Evolutionary conservation across 2,113 vertebrate species (phyloP).

Genomic region (Okapia johnstoni): DNA sequence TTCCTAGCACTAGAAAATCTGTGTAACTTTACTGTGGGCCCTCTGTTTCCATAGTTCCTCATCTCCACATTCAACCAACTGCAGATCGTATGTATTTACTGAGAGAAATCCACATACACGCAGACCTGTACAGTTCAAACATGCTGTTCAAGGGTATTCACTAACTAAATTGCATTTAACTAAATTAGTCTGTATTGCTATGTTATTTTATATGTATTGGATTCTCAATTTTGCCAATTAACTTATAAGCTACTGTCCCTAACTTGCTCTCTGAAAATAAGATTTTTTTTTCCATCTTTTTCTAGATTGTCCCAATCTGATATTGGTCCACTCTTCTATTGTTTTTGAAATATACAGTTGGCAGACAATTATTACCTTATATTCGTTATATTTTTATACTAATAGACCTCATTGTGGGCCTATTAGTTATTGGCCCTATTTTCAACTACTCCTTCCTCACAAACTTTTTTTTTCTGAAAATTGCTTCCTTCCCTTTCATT

Average conservation of each 20-base stretch:
- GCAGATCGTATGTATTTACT: not conserved
- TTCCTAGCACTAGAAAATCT: not conserved
- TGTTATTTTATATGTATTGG: not conserved
- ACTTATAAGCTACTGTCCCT: not conserved
- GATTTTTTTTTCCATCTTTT: not conserved
- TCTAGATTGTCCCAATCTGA: not conserved
- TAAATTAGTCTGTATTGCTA: not conserved
- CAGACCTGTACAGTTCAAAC: not conserved
- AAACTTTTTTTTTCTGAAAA: not conserved
- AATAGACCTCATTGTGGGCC: not conserved
- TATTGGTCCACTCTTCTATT: not conserved
- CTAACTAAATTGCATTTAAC: not conserved
- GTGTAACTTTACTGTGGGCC: not conserved
- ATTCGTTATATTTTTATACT: not conserved
- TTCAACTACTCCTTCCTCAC: not conserved
- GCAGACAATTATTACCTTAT: not conserved
- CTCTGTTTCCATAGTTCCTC: not conserved
- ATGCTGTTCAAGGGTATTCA: not conserved
- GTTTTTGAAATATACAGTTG: not conserved
- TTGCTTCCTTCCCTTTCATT: not conserved
- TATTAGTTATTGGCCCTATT: not conserved
- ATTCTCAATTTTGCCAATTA: not conserved
- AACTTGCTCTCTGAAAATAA: not conserved
- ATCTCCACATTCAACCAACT: not conserved
- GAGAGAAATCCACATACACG: not conserved